A percentile compares a stretch with the other conserved stretches of the same genome.
phyloP scores from a whole-genome alignment of 2,797 vertebrate species.

The Paedocypris micromegethes region DNA sequence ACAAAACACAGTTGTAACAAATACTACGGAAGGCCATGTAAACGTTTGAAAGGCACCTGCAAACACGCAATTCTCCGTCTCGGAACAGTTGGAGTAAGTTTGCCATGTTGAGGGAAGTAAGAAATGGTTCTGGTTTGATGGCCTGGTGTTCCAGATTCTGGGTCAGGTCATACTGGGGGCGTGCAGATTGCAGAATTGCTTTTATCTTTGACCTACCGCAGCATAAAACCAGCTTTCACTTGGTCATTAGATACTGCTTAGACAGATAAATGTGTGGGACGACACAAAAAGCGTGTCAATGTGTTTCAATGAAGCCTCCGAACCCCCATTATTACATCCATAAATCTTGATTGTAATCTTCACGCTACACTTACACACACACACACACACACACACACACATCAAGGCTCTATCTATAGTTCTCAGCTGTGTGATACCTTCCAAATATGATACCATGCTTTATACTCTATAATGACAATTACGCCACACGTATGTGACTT shows the following conservation, averaged over 20 bases:
- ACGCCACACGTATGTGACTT: constrained; percentile 24
- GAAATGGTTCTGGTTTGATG: constrained; percentile 8
- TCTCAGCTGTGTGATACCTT: constrained; percentile 30
- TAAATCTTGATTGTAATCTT: constrained; percentile 39
- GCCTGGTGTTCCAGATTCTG: constrained; percentile 17
- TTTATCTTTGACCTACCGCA: constrained; percentile 26
- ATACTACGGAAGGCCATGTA: constrained; percentile 2
- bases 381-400: not conserved
- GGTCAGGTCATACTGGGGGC: constrained; percentile 17
- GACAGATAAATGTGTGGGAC: constrained; percentile 35
- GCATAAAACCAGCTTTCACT: constrained; percentile 30
- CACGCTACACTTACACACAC: constrained; percentile 11
- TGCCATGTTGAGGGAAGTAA: constrained; percentile 21
- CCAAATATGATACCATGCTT: constrained; percentile 23
- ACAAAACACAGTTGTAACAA: constrained; percentile 22
- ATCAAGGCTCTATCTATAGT: constrained; percentile 17
- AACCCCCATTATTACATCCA: constrained; percentile 42
- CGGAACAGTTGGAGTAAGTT: constrained; percentile 6
- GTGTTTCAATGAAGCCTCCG: constrained; percentile 37
- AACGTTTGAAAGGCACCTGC: constrained; percentile 15
- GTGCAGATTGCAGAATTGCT: constrained; percentile 3
- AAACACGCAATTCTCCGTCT: constrained; percentile 8
- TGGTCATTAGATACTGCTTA: constrained; percentile 27
- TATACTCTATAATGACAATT: constrained; percentile 16
- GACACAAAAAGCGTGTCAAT: constrained; percentile 37